Evolutionary conservation across 2,113 vertebrate species (phyloP), one percentile per base, ranked within the genome.

Genomic region (Ophthalmolycus amberensis): DNA sequence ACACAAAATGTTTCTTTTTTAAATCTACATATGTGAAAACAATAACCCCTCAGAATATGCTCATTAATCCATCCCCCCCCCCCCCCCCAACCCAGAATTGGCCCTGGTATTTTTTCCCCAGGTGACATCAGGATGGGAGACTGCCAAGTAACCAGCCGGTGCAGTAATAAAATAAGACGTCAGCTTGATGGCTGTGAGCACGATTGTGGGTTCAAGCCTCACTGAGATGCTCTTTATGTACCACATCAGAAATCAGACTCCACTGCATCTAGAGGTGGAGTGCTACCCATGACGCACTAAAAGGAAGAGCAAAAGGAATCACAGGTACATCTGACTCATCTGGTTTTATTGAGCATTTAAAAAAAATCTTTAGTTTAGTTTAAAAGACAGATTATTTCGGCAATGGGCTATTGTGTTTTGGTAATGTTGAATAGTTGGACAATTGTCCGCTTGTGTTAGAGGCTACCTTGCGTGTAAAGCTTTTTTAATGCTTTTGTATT

Each of bases 101-200:
- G 9, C 2, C 4, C 3, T 71, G 9, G 5, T 72, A 46, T 60
- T 34, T 34, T 4, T 32, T 75, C 11, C 77, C 64, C 48, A 71
- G 58, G 54, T 29, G 68, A 79, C 40, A 69, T 58, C 20, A 29
- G 70, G 60, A 88, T 85, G 83, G 83, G 22, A 87, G 68, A 34
- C 54, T 87, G 88, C 89, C 85, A 91, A 87, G 85, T 77, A 52
- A 85, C 52, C 92, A 92, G 88, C 78, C 42, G 85, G 89, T 82
- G 75, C 83, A 85, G 73, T 87, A 83, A 83, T 81, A 70, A 85
- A 80, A 78, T 84, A 86, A 90, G 84, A 84, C 69, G 65, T 77
- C 85, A 87, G 66, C 68, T 76, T 65, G 59, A 82, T 75, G 67
- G 37, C 71, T 81, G 71, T 71, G 70, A 77, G 62, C 67, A 14